These are phyloP conservation scores for Pardalotus punctatus DNA, from an alignment of 2,113 vertebrate species.

Conservation along the genomic window DNA sequence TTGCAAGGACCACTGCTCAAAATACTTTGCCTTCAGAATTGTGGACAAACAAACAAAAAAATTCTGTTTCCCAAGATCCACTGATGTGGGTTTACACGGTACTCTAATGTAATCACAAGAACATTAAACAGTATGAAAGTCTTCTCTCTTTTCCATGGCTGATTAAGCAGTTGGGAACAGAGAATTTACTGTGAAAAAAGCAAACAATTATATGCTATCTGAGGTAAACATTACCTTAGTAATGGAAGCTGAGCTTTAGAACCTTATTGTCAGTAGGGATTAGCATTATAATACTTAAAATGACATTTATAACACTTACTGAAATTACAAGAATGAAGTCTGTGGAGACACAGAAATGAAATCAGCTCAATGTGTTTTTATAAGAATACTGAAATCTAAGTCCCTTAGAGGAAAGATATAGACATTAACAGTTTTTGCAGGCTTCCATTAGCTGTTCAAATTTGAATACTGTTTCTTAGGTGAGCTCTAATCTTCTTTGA, in stretches of 20 bases:
- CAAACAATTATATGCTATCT: conserved; percentile 86
- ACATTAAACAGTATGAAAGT: conserved; percentile 66
- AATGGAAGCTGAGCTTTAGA: conserved; percentile 83
- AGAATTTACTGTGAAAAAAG: conserved; percentile 80
- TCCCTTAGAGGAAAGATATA: conserved; percentile 80
- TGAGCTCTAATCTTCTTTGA: conserved; percentile 86
- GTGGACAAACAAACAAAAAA: conserved; percentile 42
- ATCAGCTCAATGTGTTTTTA: conserved; percentile 85
- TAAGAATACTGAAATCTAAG: conserved; percentile 82
- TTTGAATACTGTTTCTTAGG: conserved; percentile 85
- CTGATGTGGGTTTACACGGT: conserved; percentile 18
- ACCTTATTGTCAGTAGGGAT: conserved; percentile 86
- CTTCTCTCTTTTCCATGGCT: conserved; percentile 80
- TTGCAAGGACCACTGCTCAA: conserved; percentile 42
- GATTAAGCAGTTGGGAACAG: conserved; percentile 87
- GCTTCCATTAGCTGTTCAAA: conserved; percentile 85
- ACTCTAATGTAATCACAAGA: conserved; percentile 66
- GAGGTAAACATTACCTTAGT: conserved; percentile 92
- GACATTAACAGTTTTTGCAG: conserved; percentile 81
- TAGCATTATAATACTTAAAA: conserved; percentile 87
- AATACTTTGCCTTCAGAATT: conserved; percentile 22
- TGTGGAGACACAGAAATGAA: conserved; percentile 80
- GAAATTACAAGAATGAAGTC: conserved; percentile 84
- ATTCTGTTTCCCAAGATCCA: conserved; percentile 1
- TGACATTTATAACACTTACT: conserved; percentile 92